Base-by-base conservation (phyloP, 2,113 vertebrate genomes). In the Ahaetulla prasina region DNA sequence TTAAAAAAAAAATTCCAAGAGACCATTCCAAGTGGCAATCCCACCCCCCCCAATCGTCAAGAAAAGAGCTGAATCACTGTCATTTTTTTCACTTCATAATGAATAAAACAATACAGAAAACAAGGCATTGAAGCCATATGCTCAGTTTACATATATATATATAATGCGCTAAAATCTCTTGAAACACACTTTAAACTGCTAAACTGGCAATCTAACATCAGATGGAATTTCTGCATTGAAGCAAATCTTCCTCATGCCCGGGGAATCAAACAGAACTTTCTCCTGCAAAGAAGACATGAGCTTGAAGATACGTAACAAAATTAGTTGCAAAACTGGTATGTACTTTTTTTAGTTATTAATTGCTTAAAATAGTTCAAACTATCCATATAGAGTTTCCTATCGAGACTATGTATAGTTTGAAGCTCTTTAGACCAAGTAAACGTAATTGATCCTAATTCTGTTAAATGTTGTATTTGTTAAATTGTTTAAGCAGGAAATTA, bases 11-110 rank as follows among this genome's bases (percentile, higher is more conserved):
- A 94, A 97, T 95, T 57, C 57, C 57, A 96, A 96, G 96, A 98
- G 98, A 98, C 98, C 98, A 98, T 99, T 98, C 98, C 98, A 98
- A 93, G 97, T 97, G 97, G 97, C 94, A 96, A 94, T 92, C 95
- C 96, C 97, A 96, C 97, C 85, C 97, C 53, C 53, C 97, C 97
- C 97, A 96, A 96, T 96, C 95, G 92, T 98, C 98, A 98, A 97
- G 97, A 98, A 99, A 99, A 97, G 98, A 99, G 98, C 98, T 98
- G 97, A 97, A 98, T 97, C 97, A 97, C 97, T 97, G 88, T 96
- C 85, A 95, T 95, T 93, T 96, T 92, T 92, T 93, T 91, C 9
- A 91, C 92, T 35, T 43, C 35, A 39, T 86, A 60, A 92, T 87
- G 80, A 27, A 12, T 89, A 74, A 95, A 88, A 89, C 39, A 43